phyloP scores from a whole-genome alignment of 2,797 vertebrate species.

The Danionella dracula region DNA sequence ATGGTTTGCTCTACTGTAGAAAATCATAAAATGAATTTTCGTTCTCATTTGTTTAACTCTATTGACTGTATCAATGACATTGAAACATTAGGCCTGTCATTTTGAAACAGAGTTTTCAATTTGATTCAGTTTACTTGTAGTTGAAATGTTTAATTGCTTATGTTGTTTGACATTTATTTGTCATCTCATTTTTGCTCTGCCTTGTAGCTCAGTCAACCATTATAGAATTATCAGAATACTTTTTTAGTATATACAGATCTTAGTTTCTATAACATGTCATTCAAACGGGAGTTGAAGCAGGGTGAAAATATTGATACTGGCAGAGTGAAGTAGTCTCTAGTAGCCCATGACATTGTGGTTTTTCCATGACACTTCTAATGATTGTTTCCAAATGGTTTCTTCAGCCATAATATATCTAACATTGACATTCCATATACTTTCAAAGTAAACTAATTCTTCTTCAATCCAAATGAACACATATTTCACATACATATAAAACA shows the following conservation, averaged over 20 bases:
- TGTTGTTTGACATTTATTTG: neutral
- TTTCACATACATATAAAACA: too few relatives aligned
- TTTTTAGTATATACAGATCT: conserved; percentile 10
- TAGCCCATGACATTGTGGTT: conserved; percentile 65
- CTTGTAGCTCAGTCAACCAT: neutral
- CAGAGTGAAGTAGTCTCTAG: conserved; percentile 54
- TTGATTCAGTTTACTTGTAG: too few relatives aligned
- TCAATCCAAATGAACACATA: conserved; percentile 38
- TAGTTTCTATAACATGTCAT: conserved; percentile 51
- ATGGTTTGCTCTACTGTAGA: too few relatives aligned
- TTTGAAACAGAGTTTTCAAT: neutral
- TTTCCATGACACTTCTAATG: conserved; percentile 77
- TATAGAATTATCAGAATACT: neutral
- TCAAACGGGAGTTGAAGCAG: conserved; percentile 51
- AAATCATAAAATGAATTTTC: too few relatives aligned
- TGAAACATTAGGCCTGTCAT: too few relatives aligned
- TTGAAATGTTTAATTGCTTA: conserved; percentile 12
- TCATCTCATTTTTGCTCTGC: neutral
- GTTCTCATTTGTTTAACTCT: too few relatives aligned
- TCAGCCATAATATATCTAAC: conserved; percentile 70
- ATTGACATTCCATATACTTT: conserved; percentile 62
- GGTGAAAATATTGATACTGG: conserved; percentile 75
- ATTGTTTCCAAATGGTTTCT: conserved; percentile 77
- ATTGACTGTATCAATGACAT: too few relatives aligned
- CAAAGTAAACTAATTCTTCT: conserved; percentile 68